Conservation (phyloP, 2,888 invertebrate species). For the Cactoblastis cactorum region DNA sequence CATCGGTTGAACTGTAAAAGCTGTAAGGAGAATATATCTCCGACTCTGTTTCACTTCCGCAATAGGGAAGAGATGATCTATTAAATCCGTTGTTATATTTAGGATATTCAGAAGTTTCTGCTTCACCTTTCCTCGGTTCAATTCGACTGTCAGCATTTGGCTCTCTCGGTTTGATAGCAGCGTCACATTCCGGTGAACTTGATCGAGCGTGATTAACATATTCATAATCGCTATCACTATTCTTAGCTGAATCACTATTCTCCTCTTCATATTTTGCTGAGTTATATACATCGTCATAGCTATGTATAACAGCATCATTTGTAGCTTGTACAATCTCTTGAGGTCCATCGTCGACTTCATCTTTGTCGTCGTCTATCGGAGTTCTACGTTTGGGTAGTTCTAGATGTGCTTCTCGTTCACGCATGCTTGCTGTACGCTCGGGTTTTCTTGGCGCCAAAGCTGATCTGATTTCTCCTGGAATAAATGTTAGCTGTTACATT, state of each 20-base stretch:
- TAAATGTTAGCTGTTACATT: no score
- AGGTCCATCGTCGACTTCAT: slow-evolving; percentile 65
- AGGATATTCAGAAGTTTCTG: slow-evolving; percentile 69
- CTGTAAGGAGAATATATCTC: slow-evolving; percentile 91
- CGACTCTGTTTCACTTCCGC: slow-evolving; percentile 90
- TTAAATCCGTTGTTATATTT: slow-evolving; percentile 79
- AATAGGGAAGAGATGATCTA: slow-evolving; percentile 87
- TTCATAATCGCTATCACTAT: slow-evolving; percentile 82
- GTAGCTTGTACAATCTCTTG: slow-evolving; percentile 69
- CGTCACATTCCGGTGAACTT: slow-evolving; percentile 84
- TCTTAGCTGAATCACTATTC: slow-evolving; percentile 67
- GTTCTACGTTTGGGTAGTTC: slow-evolving; percentile 77
- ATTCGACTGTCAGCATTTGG: slow-evolving; percentile 40
- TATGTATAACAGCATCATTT: slow-evolving; percentile 68
- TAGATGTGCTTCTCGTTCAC: slow-evolving; percentile 85
- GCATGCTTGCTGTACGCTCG: slow-evolving; percentile 91
- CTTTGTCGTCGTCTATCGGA: slow-evolving; percentile 76
- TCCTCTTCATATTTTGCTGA: slow-evolving; percentile 69
- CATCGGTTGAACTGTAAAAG: slow-evolving; percentile 83
- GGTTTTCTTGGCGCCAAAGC: slow-evolving; percentile 90
- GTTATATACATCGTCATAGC: slow-evolving; percentile 73
- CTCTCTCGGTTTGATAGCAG: slow-evolving; percentile 72
- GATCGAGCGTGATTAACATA: slow-evolving; percentile 82
- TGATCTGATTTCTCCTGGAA: slow-evolving; percentile 89
- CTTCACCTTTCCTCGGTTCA: slow-evolving; percentile 50